phyloP scores from a whole-genome alignment of 2,888 invertebrate species.

The Cyaniris semiargus region DNA sequence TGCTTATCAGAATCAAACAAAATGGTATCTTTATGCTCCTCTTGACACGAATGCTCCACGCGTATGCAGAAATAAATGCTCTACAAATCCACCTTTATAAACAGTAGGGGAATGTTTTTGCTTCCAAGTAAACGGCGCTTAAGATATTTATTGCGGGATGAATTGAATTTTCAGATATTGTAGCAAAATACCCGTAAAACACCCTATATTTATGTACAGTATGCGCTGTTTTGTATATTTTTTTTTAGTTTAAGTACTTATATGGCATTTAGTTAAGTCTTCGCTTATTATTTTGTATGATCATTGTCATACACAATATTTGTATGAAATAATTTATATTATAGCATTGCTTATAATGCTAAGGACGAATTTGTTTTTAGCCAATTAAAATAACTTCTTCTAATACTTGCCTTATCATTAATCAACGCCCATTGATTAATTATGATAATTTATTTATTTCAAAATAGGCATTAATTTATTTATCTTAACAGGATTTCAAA shows the following conservation, averaged over 20 bases:
- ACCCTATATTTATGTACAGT: not conserved
- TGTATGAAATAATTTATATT: too few species aligned
- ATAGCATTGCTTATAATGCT: too few species aligned
- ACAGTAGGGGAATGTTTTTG: slow-evolving; percentile 75
- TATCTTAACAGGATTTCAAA: not conserved
- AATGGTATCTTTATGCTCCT: slow-evolving; percentile 36
- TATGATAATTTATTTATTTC: too few species aligned
- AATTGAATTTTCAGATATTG: slow-evolving; percentile 71
- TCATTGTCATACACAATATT: too few species aligned
- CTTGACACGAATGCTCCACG: slow-evolving; percentile 48
- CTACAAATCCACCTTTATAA: slow-evolving; percentile 78
- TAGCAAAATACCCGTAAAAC: slow-evolving; percentile 41
- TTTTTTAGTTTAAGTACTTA: not conserved
- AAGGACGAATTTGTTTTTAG: too few species aligned
- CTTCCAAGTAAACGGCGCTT: slow-evolving; percentile 76
- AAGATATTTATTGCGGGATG: slow-evolving; percentile 77
- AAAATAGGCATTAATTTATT: not conserved
- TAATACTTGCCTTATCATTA: too few species aligned
- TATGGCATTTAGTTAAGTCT: too few species aligned
- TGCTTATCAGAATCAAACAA: slow-evolving; percentile 30
- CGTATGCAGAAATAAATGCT: slow-evolving; percentile 71
- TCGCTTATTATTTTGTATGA: too few species aligned
- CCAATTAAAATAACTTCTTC: too few species aligned
- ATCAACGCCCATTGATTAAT: too few species aligned
- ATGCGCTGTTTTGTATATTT: not conserved